A percentile compares a stretch with the other conserved stretches of the same genome.
Conservation (phyloP, 2,888 invertebrate genomes). For the Chrysopilus asiliformis region DNA sequence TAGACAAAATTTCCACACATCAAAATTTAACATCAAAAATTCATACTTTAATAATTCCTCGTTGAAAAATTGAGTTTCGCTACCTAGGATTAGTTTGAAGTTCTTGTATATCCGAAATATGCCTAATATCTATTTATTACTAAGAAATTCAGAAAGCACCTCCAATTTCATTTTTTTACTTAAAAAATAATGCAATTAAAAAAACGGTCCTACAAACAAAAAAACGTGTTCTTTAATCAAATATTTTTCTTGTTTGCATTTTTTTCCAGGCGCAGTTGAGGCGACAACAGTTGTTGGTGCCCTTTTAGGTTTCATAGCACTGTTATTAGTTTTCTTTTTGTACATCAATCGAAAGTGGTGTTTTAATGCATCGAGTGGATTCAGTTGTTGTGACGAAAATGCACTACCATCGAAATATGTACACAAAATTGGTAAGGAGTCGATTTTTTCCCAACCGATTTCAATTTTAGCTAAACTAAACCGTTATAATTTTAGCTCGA, state of each 20-base stretch:
- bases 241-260: constrained; percentile 6
- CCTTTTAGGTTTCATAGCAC: constrained; percentile 67
- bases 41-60: no score
- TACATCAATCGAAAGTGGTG: constrained; percentile 73
- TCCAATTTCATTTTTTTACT: no score
- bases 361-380: constrained; percentile 45
- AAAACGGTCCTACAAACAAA: background rate
- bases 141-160: no score
- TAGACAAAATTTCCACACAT: no score
- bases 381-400: constrained; percentile 48
- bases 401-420: constrained; percentile 32
- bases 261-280: constrained; percentile 46
- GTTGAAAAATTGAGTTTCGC: no score
- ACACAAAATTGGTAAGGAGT: constrained; percentile 32
- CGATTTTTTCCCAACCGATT: no score
- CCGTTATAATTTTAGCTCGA: no score
- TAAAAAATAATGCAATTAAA: background rate
- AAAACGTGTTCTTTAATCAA: background rate
- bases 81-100: no score
- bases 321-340: constrained; percentile 71
- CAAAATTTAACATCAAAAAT: no score
- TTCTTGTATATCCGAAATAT: no score
- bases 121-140: no score
- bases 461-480: no score
- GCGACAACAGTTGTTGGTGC: constrained; percentile 81